phyloP scores from a whole-genome alignment of 2,888 invertebrate genomes.

The Blastobasis lacticolella region DNA sequence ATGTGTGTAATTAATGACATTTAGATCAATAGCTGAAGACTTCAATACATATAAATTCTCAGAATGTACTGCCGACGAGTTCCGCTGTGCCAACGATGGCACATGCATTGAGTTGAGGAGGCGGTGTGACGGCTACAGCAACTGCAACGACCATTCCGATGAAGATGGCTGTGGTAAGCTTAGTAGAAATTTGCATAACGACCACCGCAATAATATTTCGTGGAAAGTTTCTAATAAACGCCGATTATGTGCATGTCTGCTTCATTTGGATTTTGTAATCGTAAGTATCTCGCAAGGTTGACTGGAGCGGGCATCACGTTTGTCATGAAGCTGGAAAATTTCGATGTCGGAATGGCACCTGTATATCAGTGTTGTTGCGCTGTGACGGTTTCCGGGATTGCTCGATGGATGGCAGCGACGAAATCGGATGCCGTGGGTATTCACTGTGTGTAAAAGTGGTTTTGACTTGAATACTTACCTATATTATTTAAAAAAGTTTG shows the following conservation, averaged over 20 bases:
- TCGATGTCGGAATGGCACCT: conserved; percentile 82
- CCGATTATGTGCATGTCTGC: conserved; percentile 34
- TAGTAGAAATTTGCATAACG: neutral
- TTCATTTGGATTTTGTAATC: conserved; percentile 23
- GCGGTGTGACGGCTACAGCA: conserved; percentile 70
- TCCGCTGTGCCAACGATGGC: conserved; percentile 75
- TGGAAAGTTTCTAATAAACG: neutral
- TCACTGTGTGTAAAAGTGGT: neutral
- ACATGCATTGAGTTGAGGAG: conserved; percentile 72
- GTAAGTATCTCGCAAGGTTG: conserved; percentile 47
- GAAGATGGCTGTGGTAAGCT: conserved; percentile 64
- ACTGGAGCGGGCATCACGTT: conserved; percentile 51
- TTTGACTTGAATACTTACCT: neutral
- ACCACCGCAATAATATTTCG: neutral
- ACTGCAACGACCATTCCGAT: conserved; percentile 77
- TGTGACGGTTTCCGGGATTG: conserved; percentile 87
- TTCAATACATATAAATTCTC: conserved; percentile 2
- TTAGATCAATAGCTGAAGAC: neutral
- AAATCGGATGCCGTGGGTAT: conserved; percentile 77
- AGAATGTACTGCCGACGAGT: conserved; percentile 65
- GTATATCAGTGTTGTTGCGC: conserved; percentile 78
- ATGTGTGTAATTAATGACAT: neutral
- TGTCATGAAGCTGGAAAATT: conserved; percentile 74
- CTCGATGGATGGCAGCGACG: conserved; percentile 76
- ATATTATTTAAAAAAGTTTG: too few species aligned